A percentile compares a stretch with the other conserved stretches of the same genome.
These are phyloP conservation scores for Helogale parvula DNA, from an alignment of 2,113 vertebrate genomes.

Conservation along the genomic window DNA sequence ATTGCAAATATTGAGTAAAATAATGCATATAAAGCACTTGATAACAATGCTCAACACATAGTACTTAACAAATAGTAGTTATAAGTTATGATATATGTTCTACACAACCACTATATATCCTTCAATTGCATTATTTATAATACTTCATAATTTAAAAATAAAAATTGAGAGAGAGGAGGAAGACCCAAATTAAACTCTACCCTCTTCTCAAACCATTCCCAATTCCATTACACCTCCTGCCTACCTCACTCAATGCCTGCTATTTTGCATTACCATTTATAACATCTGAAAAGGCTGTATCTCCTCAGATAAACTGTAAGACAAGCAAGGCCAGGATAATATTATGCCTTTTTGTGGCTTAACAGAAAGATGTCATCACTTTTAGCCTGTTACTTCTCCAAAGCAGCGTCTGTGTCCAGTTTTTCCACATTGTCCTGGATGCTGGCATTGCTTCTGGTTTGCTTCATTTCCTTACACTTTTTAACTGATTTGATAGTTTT, in stretches of 20 bases:
- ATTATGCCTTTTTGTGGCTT: neutral
- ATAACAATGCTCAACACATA: neutral
- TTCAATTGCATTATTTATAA: neutral
- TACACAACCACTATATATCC: neutral
- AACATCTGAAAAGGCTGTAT: neutral
- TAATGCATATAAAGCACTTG: neutral
- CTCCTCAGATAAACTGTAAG: neutral
- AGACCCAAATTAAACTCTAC: neutral
- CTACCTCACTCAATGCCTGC: neutral
- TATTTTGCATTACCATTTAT: neutral
- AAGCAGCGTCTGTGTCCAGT: neutral
- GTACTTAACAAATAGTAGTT: neutral
- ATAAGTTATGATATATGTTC: neutral
- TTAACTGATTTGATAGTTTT: neutral
- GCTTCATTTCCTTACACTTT: neutral
- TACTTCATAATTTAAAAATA: neutral
- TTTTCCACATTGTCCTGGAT: neutral
- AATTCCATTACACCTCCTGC: neutral
- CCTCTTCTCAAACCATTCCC: neutral
- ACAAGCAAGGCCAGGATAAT: neutral
- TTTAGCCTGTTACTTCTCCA: neutral
- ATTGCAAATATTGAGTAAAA: neutral
- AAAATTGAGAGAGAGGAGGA: neutral
- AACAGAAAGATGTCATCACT: neutral
- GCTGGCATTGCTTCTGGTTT: neutral